Evolutionary conservation across 2,113 vertebrate genomes (phyloP).

Genomic region (Tragulus kanchil): DNA sequence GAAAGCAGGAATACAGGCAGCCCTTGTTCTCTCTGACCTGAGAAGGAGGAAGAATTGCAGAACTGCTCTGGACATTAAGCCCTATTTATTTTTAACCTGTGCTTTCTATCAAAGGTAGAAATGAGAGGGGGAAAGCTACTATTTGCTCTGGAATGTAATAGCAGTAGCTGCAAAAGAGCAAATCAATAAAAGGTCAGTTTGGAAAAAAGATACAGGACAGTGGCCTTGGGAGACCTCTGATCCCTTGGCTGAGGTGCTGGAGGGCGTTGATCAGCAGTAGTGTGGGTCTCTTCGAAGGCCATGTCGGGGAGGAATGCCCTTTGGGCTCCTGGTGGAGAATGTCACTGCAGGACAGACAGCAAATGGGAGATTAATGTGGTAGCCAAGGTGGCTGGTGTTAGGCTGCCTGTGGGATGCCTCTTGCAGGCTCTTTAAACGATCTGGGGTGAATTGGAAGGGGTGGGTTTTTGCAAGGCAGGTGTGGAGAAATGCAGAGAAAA

Average conservation of each 20-base stretch:
- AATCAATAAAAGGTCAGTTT: neutral
- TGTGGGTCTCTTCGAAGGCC: neutral
- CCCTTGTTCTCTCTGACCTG: conserved; percentile 50
- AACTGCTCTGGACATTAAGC: neutral
- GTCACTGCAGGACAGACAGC: neutral
- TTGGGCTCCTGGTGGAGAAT: neutral
- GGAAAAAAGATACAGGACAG: neutral
- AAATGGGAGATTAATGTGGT: neutral
- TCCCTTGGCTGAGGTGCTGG: neutral
- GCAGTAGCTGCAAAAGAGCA: neutral
- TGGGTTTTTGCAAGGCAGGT: neutral
- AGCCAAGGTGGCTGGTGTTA: neutral
- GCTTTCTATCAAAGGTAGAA: conserved; percentile 41
- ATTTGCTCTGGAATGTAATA: neutral
- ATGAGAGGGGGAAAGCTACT: neutral
- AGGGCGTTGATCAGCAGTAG: neutral
- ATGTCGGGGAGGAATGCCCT: neutral
- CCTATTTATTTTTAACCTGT: conserved; percentile 32
- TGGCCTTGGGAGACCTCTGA: neutral
- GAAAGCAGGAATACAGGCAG: neutral
- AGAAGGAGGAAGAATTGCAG: neutral
- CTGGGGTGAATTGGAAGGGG: neutral
- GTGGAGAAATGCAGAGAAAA: neutral
- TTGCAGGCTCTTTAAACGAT: neutral
- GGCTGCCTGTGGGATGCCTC: accelerated